Percentiles rank a stretch among this genome's conserved stretches.
Conservation (phyloP, 2,113 vertebrate species). For the Athene cunicularia region DNA sequence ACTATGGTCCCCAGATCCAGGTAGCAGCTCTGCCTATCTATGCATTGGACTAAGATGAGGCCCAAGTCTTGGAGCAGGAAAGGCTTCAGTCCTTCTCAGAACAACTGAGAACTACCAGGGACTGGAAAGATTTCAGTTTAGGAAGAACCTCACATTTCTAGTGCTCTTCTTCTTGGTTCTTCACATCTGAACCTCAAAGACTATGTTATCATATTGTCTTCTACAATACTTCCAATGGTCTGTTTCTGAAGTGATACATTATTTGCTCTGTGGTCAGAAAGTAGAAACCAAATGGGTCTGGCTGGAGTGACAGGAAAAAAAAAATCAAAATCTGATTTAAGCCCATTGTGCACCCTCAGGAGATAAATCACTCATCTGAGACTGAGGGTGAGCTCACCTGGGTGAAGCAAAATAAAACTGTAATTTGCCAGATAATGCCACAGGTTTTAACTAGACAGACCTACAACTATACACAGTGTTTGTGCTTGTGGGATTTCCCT, state of each 20-base stretch:
- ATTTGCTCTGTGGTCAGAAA: neutral
- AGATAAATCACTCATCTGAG: neutral
- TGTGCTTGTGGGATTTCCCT: neutral
- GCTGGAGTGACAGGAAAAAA: neutral
- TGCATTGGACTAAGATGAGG: neutral
- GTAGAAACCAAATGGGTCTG: neutral
- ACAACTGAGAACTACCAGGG: neutral
- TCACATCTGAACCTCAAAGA: neutral
- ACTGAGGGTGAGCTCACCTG: neutral
- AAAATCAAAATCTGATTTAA: neutral
- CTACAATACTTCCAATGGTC: neutral
- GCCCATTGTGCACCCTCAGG: neutral
- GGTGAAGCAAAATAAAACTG: neutral
- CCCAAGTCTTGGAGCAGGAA: neutral
- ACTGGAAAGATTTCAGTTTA: neutral
- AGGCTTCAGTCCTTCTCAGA: neutral
- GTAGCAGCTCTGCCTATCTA: neutral
- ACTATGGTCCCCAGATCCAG: neutral
- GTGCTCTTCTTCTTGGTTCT: neutral
- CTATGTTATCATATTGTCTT: neutral
- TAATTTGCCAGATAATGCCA: neutral
- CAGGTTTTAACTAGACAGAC: neutral
- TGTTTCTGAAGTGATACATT: neutral
- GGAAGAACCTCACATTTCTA: neutral
- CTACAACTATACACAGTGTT: neutral